Conservation (phyloP, 35 echinoderm and acorn worm species). For the Eucidaris tribuloides region DNA sequence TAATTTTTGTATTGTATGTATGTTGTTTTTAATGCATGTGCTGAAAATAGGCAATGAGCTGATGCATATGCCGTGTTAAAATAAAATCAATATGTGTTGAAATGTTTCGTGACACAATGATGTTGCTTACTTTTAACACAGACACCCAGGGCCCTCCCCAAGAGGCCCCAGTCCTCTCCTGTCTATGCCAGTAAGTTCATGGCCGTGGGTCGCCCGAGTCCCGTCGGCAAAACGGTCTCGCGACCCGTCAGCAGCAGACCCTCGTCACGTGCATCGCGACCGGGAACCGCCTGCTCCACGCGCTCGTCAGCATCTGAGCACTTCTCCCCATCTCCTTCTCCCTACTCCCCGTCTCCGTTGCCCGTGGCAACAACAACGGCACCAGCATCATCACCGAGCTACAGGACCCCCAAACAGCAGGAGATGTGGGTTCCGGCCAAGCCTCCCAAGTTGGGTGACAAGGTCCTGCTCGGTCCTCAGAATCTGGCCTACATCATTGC, state of each 20-base stretch:
- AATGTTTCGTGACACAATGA: not conserved
- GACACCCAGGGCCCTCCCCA: constrained; percentile 69
- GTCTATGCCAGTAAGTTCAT: constrained; percentile 66
- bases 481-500: constrained; percentile 90
- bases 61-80: not conserved
- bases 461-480: constrained; percentile 81
- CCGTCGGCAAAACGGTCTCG: constrained; percentile 17
- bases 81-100: not conserved
- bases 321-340: not conserved
- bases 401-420: not conserved
- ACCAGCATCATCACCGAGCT: not conserved
- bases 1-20: not conserved
- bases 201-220: constrained; percentile 66
- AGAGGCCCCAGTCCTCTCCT: constrained; percentile 81
- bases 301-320: not conserved
- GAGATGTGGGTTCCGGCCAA: constrained; percentile 25
- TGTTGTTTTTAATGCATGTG: not conserved
- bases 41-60: not conserved
- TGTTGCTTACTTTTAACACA: too few relatives aligned
- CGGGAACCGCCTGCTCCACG: constrained; percentile 1
- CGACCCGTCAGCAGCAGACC: not conserved
- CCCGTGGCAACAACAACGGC: not conserved
- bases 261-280: not conserved
- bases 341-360: not conserved
- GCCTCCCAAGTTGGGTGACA: constrained; percentile 73